These are phyloP conservation scores for Tringa solitaria DNA, from an alignment of 2,113 vertebrate genomes.

Conservation along the genomic window DNA sequence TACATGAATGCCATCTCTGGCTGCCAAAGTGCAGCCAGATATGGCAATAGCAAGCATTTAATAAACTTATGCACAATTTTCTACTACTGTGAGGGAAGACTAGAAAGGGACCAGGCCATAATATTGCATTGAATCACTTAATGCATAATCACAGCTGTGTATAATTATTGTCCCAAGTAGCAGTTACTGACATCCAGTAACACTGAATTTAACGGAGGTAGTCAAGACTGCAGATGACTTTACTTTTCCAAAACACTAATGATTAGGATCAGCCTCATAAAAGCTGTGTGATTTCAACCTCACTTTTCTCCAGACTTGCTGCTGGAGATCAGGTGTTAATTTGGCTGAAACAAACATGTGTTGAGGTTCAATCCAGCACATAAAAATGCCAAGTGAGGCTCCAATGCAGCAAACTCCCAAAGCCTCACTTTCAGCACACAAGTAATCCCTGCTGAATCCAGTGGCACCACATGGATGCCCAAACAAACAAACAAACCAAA, in stretches of 20 bases:
- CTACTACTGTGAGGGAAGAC: not conserved
- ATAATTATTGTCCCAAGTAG: not conserved
- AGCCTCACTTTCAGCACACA: not conserved
- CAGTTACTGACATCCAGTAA: not conserved
- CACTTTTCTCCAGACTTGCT: not conserved
- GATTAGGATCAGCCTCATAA: not conserved
- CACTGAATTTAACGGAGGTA: not conserved
- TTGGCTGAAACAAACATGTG: not conserved
- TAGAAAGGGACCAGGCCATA: not conserved
- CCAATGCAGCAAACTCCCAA: not conserved
- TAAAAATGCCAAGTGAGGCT: not conserved
- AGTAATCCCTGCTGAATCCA: not conserved
- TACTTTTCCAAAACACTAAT: not conserved
- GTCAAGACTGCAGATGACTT: not conserved
- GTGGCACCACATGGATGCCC: not conserved
- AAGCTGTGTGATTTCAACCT: not conserved
- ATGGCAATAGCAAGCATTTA: not conserved
- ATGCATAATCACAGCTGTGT: not conserved
- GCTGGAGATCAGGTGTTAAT: not conserved
- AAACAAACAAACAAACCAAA: not conserved
- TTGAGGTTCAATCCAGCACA: not conserved
- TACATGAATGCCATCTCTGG: not conserved
- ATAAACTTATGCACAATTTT: not conserved
- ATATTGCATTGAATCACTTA: not conserved
- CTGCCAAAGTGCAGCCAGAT: not conserved